Evolutionary conservation across 1,140 invertebrate genomes (phyloP).

Genomic region (Subanguina moxae): DNA sequence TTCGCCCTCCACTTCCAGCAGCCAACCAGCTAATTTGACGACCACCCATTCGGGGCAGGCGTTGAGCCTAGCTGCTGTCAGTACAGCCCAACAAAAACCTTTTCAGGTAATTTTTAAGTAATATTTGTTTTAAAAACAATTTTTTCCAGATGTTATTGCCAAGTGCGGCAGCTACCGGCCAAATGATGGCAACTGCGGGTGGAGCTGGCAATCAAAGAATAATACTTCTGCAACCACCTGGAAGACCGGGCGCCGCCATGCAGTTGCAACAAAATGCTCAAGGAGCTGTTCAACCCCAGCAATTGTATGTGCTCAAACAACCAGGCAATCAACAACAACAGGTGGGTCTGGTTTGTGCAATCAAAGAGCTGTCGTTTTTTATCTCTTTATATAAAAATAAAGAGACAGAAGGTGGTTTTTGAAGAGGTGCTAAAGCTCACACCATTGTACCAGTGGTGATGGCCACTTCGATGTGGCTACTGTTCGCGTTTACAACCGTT

Average conservation of each 20-base stretch:
- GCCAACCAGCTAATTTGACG: not conserved
- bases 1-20: not conserved
- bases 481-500: too few relatives aligned
- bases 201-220: not conserved
- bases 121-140: not conserved
- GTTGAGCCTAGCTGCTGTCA: not conserved
- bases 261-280: not conserved
- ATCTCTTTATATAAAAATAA: too few relatives aligned
- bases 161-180: not conserved
- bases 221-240: not conserved
- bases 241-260: not conserved
- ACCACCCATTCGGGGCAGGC: not conserved
- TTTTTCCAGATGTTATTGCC: not conserved
- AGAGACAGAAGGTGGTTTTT: too few relatives aligned
- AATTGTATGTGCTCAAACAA: slow-evolving; percentile 1
- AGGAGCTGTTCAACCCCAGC: not conserved
- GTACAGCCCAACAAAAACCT: not conserved
- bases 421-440: too few relatives aligned
- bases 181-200: not conserved
- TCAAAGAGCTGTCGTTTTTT: too few relatives aligned
- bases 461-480: too few relatives aligned
- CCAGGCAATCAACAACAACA: not conserved
- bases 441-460: too few relatives aligned
- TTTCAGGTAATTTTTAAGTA: not conserved
- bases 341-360: not conserved